phyloP scores from a whole-genome alignment of 2,888 invertebrate genomes.

The Acrobasis repandana region DNA sequence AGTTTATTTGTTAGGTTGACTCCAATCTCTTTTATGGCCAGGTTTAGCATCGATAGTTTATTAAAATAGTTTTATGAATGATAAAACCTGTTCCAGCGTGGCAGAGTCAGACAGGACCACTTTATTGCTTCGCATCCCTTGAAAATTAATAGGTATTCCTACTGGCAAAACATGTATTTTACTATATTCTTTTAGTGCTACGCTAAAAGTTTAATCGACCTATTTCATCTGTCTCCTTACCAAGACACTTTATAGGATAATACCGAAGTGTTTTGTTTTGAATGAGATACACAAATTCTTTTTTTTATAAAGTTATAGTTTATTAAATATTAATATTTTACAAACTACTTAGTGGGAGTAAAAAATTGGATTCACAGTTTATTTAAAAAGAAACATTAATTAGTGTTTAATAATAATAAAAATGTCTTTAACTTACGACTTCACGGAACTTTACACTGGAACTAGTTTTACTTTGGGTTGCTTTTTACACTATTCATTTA shows the following conservation, averaged over 20 bases:
- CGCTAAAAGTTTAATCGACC: conserved; percentile 22
- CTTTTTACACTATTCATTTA: too few species aligned
- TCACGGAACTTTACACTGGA: too few species aligned
- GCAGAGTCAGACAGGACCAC: conserved; percentile 45
- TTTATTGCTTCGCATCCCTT: conserved; percentile 52
- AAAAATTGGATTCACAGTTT: too few species aligned
- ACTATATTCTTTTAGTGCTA: conserved; percentile 31
- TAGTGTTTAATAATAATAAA: too few species aligned
- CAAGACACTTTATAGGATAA: background rate
- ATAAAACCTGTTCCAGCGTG: conserved; percentile 65
- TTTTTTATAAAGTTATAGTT: too few species aligned
- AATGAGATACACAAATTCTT: background rate
- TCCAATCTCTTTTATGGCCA: conserved; percentile 75
- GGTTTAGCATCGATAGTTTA: conserved; percentile 77
- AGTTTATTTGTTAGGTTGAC: conserved; percentile 79
- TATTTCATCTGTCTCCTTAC: conserved; percentile 14
- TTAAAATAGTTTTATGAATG: conserved; percentile 80
- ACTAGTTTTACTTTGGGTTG: too few species aligned
- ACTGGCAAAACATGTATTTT: conserved; percentile 40
- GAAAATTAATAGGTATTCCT: conserved; percentile 44
- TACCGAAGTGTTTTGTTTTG: background rate
- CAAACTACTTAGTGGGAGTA: too few species aligned
- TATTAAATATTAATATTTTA: too few species aligned
- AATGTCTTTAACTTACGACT: too few species aligned
- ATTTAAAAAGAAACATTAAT: too few species aligned